Evolutionary conservation across 1,140 invertebrate genomes (phyloP).

Genomic region (Euura saliciscinereae): DNA sequence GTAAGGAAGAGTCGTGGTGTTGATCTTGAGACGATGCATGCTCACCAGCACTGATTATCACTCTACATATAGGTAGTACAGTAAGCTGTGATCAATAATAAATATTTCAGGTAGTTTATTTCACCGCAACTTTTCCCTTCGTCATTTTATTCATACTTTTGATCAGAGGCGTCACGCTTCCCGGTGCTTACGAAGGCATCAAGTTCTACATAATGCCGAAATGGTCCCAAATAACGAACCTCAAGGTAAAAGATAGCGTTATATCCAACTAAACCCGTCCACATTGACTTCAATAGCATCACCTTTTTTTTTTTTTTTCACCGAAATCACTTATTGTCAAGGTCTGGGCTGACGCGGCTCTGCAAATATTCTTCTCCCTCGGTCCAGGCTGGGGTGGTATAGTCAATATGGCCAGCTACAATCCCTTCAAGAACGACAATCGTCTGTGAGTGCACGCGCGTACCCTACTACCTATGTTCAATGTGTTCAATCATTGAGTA

Average conservation of each 20-base stretch:
- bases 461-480: no score
- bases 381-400: constrained; percentile 92
- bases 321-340: constrained; percentile 46
- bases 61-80: no score
- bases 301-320: constrained; percentile 16
- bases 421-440: constrained; percentile 86
- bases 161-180: constrained; percentile 76
- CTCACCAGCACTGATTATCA: no score
- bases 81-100: no score
- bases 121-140: constrained; percentile 86
- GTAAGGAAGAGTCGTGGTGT: constrained; percentile 41
- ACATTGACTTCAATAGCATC: background rate
- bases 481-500: no score
- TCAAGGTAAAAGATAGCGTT: constrained; percentile 57
- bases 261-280: background rate
- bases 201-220: constrained; percentile 84
- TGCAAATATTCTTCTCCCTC: constrained; percentile 90
- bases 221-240: constrained; percentile 73
- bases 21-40: no score
- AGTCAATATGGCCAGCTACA: constrained; percentile 88
- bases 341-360: constrained; percentile 93
- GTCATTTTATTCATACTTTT: constrained; percentile 77
- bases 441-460: constrained; percentile 64
- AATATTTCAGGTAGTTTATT: constrained; percentile 76
- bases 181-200: constrained; percentile 78